These are phyloP conservation scores for Muscicapa adusta DNA, from an alignment of 2,113 vertebrate genomes.

Conservation along the genomic window DNA sequence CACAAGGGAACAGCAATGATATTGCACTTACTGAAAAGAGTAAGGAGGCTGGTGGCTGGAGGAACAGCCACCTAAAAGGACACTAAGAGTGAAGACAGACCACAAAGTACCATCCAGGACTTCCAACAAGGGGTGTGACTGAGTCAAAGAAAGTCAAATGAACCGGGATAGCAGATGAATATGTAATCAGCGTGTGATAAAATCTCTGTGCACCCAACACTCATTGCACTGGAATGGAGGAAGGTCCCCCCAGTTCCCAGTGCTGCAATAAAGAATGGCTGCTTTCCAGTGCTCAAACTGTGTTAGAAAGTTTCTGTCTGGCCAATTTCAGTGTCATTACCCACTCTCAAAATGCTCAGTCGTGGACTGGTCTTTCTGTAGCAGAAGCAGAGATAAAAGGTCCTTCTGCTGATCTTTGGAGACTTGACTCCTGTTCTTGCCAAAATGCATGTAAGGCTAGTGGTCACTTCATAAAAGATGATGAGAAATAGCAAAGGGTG, in stretches of 20 bases:
- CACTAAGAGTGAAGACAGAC: not conserved
- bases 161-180: not conserved
- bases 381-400: not conserved
- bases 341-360: not conserved
- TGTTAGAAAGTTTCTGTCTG: not conserved
- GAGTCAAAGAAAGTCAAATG: not conserved
- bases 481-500: not conserved
- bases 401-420: not conserved
- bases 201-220: not conserved
- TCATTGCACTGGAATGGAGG: fast-evolving
- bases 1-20: not conserved
- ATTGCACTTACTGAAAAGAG: too few relatives aligned
- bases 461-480: not conserved
- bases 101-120: not conserved
- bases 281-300: not conserved
- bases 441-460: not conserved
- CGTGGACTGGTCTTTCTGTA: too few relatives aligned
- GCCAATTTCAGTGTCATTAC: not conserved
- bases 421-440: not conserved
- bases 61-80: not conserved
- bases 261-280: not conserved
- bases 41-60: too few relatives aligned
- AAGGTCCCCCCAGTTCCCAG: too few relatives aligned
- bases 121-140: not conserved
- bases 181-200: not conserved